Conservation (phyloP, 30 jellyfish, hydroid and myxozoan genomes). For the Pseudorhiza aurosa region DNA sequence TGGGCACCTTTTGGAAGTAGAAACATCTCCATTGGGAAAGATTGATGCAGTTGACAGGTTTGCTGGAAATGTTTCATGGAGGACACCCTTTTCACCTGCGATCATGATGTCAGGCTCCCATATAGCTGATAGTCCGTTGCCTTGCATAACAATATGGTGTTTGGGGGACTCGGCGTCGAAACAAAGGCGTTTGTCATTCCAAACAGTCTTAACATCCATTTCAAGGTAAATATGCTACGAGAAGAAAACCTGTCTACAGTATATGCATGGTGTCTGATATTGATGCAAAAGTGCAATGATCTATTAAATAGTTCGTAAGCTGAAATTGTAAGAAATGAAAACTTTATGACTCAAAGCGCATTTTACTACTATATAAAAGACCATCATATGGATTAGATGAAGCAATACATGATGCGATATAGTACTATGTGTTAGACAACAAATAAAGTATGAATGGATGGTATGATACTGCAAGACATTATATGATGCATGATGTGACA, state of each 20-base stretch:
- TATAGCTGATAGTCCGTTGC: not conserved
- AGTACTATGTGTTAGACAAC: too few species aligned
- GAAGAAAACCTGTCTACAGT: not conserved
- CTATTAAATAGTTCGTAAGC: too few species aligned
- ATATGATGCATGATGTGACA: too few species aligned
- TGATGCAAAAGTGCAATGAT: too few species aligned
- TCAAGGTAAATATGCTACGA: conserved; percentile 4
- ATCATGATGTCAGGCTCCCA: conserved; percentile 18
- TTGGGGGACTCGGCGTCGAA: not conserved
- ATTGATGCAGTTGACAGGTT: not conserved
- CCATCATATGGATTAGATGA: too few species aligned
- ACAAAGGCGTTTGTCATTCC: not conserved
- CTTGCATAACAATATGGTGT: not conserved
- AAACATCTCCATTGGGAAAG: conserved; percentile 1
- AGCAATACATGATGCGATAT: too few species aligned
- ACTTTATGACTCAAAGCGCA: too few species aligned
- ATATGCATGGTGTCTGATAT: too few species aligned
- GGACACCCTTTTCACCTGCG: not conserved
- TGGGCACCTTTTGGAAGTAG: not conserved
- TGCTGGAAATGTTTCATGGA: conserved; percentile 12
- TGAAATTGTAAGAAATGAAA: too few species aligned
- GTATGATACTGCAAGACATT: too few species aligned
- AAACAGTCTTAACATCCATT: not conserved
- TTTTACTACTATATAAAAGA: too few species aligned
- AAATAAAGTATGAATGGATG: too few species aligned